Conservation (phyloP, 2,113 vertebrate species). For the Pipa parva region DNA sequence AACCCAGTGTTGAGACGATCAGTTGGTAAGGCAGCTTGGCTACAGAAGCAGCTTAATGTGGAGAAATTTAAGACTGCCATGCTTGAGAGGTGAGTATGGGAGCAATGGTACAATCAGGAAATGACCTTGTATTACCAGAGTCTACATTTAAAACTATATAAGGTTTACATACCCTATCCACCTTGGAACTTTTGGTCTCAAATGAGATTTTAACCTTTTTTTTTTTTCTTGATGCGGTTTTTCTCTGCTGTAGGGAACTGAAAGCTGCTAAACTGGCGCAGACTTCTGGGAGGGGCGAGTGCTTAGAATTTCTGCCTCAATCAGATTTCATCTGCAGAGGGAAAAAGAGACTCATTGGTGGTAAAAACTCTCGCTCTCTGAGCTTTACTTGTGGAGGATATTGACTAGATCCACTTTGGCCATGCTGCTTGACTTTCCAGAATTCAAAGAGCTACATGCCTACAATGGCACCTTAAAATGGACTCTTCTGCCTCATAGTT, state of each 20-base stretch:
- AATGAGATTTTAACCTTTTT: no score
- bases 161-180: no score
- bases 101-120: no score
- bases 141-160: no score
- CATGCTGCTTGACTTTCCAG: constrained; percentile 38
- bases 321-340: constrained; percentile 44
- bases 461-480: constrained; percentile 34
- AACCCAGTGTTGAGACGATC: constrained; percentile 70
- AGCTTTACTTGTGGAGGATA: constrained; percentile 64
- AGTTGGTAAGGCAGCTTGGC: constrained; percentile 69
- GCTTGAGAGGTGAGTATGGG: constrained; percentile 76
- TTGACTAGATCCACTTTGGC: no score
- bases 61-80: constrained; percentile 86
- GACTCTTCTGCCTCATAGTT: no score
- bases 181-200: no score
- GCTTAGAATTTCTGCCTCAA: constrained; percentile 30
- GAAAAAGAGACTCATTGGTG: constrained; percentile 68
- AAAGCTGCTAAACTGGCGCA: constrained; percentile 74
- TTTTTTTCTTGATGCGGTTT: neutral
- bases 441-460: neutral
- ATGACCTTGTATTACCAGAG: neutral
- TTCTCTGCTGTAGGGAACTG: constrained; percentile 70
- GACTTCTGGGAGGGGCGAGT: constrained; percentile 54
- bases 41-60: constrained; percentile 78
- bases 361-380: constrained; percentile 68